Percentiles rank a stretch among this genome's conserved stretches.
These are phyloP conservation scores for Pantherophis vulpinus DNA, from an alignment of 2,797 vertebrate species.

Conservation along the genomic window DNA sequence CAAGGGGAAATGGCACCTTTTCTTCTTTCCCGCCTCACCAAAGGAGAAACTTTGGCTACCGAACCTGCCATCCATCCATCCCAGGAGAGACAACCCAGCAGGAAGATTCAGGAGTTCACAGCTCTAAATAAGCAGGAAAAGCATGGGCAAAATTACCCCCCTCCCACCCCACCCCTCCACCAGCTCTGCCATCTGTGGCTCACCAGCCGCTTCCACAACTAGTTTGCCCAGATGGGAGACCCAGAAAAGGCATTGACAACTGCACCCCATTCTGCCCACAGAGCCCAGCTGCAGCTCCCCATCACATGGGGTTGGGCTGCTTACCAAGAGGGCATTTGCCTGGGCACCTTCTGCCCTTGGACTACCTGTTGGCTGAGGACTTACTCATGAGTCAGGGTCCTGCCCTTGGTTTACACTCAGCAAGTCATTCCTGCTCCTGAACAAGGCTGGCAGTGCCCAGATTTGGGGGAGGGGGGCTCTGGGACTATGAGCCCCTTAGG, in stretches of 20 bases:
- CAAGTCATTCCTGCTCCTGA: neutral
- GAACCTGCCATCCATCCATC: neutral
- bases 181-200: neutral
- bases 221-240: neutral
- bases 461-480: neutral
- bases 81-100: neutral
- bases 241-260: neutral
- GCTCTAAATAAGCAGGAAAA: neutral
- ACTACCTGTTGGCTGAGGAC: neutral
- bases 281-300: neutral
- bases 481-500: neutral
- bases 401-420: neutral
- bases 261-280: neutral
- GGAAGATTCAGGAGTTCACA: neutral
- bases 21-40: neutral
- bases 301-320: neutral
- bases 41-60: neutral
- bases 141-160: neutral
- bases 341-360: neutral
- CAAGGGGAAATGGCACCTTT: neutral
- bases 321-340: neutral
- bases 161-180: neutral
- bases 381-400: neutral
- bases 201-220: neutral
- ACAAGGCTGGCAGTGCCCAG: neutral